Percentiles rank a stretch among this genome's conserved stretches.
phyloP scores from a whole-genome alignment of 2,113 vertebrate species.

The Sinosuthora webbiana region DNA sequence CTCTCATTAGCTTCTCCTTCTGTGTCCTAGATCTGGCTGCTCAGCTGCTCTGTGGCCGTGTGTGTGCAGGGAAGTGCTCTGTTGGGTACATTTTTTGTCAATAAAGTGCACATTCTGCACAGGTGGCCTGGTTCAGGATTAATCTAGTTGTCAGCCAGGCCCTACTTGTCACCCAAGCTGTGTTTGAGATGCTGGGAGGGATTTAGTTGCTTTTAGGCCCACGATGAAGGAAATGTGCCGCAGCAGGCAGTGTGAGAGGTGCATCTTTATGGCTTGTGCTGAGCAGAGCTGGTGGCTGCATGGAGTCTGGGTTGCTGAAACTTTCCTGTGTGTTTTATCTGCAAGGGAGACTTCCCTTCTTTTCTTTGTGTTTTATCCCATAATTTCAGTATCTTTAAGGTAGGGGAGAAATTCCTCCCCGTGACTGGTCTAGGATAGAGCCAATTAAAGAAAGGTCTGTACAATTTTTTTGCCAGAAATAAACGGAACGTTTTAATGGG shows the following conservation, averaged over 20 bases:
- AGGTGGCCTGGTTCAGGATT: conserved; percentile 38
- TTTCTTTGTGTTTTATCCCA: conserved; percentile 47
- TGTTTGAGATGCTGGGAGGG: not conserved
- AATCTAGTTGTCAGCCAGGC: not conserved
- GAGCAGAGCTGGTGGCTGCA: conserved; percentile 36
- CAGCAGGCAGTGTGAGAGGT: not conserved
- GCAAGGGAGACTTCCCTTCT: conserved; percentile 21
- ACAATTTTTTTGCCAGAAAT: not conserved
- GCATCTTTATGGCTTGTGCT: conserved; percentile 42
- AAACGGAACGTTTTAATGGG: not conserved
- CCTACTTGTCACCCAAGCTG: not conserved
- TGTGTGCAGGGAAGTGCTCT: conserved; percentile 47
- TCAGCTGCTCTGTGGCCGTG: conserved; percentile 47
- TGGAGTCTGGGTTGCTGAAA: not conserved
- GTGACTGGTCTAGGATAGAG: not conserved
- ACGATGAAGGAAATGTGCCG: not conserved
- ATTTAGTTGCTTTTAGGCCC: not conserved
- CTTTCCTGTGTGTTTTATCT: conserved; percentile 29
- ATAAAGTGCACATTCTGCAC: conserved; percentile 58
- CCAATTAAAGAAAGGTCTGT: not conserved
- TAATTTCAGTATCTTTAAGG: conserved; percentile 37
- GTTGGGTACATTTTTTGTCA: conserved; percentile 57
- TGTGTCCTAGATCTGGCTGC: conserved; percentile 23
- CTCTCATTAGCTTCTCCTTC: conserved; percentile 40
- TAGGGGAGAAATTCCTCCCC: conserved; percentile 26